Percentiles rank a stretch among this genome's conserved stretches.
Evolutionary conservation across 53 echinoderm and acorn worm genomes (phyloP).

Genomic region (Crossaster papposus): DNA sequence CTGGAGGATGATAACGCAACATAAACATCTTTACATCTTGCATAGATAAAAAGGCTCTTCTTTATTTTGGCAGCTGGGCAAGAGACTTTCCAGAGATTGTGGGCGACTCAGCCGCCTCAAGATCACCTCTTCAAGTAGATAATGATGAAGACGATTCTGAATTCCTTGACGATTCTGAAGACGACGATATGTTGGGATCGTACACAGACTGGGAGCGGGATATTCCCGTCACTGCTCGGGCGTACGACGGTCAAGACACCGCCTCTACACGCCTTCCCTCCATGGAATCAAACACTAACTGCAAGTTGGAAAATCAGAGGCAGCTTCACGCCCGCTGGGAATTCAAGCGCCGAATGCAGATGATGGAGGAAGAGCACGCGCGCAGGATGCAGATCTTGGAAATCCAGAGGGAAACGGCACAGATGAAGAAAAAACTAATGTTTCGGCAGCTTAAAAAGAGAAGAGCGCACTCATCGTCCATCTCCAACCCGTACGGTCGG

Average conservation of each 20-base stretch:
- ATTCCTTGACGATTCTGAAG: conserved; percentile 27
- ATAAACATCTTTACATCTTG: not conserved
- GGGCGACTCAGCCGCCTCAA: not conserved
- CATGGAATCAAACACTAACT: not conserved
- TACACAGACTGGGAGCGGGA: conserved; percentile 27
- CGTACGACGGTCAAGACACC: not conserved
- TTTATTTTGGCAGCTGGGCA: conserved; percentile 13
- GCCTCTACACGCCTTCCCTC: not conserved
- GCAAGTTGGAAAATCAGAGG: conserved; percentile 22
- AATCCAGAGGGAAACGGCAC: conserved; percentile 15
- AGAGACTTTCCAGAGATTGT: conserved; percentile 25
- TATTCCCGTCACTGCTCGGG: not conserved
- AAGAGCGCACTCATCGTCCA: not conserved
- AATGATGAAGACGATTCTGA: conserved; percentile 25
- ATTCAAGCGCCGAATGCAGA: conserved; percentile 53
- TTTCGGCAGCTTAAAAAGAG: conserved; percentile 32
- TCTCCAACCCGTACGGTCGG: conserved; percentile 19
- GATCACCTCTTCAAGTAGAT: not conserved
- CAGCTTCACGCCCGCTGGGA: conserved; percentile 40
- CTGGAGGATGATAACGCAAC: no score
- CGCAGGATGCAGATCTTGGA: conserved; percentile 42
- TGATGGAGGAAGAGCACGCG: conserved; percentile 37
- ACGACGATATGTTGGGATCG: conserved; percentile 14
- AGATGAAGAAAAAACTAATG: conserved; percentile 29
- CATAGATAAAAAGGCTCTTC: not conserved